These are phyloP conservation scores for Sarcophaga variegata DNA, from an alignment of 2,888 invertebrate species.

Conservation along the genomic window DNA sequence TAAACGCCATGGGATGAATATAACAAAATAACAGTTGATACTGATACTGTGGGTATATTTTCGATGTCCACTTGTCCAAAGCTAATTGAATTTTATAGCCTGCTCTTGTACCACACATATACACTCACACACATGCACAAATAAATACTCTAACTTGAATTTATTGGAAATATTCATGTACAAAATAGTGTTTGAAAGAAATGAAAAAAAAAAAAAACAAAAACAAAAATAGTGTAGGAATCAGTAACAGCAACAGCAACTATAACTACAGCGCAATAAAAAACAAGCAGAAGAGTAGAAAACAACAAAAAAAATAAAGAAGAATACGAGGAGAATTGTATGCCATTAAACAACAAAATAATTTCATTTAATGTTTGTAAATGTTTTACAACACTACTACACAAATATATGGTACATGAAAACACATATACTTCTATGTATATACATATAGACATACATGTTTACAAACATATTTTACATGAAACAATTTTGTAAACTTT, in stretches of 20 bases:
- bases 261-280: background rate
- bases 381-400: constrained; percentile 46
- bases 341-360: constrained; percentile 60
- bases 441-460: background rate
- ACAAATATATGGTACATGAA: too few relatives aligned
- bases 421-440: background rate
- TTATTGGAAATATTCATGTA: too few relatives aligned
- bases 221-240: constrained; percentile 1
- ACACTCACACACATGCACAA: background rate
- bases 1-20: background rate
- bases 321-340: constrained; percentile 18
- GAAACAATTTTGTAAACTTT: constrained; percentile 4
- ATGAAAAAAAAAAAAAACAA: background rate
- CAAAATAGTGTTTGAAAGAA: too few relatives aligned
- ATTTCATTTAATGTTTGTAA: constrained; percentile 57
- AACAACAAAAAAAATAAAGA: background rate
- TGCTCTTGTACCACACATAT: background rate
- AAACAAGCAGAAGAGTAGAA: constrained; percentile 7
- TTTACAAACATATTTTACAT: too few relatives aligned
- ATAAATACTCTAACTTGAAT: background rate
- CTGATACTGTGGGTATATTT: background rate
- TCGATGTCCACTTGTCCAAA: constrained; percentile 40
- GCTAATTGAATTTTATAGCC: constrained; percentile 63
- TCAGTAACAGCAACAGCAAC: too few relatives aligned
- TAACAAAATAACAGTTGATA: constrained; percentile 19